Evolutionary conservation across 2,888 invertebrate species (phyloP).

Genomic region (Drosophila nr. fundita): DNA sequence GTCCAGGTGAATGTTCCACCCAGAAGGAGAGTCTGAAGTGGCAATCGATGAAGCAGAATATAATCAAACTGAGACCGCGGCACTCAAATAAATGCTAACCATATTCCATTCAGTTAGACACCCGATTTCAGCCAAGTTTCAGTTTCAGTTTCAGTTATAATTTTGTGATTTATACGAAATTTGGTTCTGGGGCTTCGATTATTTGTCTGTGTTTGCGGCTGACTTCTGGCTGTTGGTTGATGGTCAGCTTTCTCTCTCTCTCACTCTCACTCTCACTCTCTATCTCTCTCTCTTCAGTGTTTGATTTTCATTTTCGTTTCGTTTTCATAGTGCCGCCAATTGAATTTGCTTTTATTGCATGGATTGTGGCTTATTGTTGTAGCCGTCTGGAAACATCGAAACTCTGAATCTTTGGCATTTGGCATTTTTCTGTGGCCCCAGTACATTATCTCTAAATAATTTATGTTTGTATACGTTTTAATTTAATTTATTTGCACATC

Average conservation of each 20-base stretch:
- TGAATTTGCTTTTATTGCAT: conserved; percentile 79
- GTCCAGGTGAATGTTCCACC: conserved; percentile 17
- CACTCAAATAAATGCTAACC: conserved; percentile 50
- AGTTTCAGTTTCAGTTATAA: conserved; percentile 36
- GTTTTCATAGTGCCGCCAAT: conserved; percentile 64
- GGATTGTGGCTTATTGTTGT: conserved; percentile 74
- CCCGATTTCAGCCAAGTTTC: conserved; percentile 12
- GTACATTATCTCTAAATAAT: conserved; percentile 81
- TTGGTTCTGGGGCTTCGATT: conserved; percentile 51
- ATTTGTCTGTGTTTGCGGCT: conserved; percentile 63
- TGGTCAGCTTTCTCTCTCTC: neutral
- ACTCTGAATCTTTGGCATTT: conserved; percentile 20
- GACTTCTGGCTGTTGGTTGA: conserved; percentile 38
- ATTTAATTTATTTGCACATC: conserved; percentile 75
- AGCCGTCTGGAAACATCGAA: conserved; percentile 21
- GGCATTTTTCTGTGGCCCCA: conserved; percentile 31
- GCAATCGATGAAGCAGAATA: conserved; percentile 52
- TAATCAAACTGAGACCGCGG: conserved; percentile 46
- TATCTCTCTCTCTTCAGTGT: conserved; percentile 3
- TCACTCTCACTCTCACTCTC: neutral
- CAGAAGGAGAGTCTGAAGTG: conserved; percentile 3
- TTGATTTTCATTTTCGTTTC: conserved; percentile 46
- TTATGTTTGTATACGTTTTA: conserved; percentile 80
- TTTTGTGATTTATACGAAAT: conserved; percentile 73
- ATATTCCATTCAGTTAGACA: conserved; percentile 44